Base-by-base conservation (phyloP, 2,113 vertebrate genomes). In the Microtus ochrogaster region DNA sequence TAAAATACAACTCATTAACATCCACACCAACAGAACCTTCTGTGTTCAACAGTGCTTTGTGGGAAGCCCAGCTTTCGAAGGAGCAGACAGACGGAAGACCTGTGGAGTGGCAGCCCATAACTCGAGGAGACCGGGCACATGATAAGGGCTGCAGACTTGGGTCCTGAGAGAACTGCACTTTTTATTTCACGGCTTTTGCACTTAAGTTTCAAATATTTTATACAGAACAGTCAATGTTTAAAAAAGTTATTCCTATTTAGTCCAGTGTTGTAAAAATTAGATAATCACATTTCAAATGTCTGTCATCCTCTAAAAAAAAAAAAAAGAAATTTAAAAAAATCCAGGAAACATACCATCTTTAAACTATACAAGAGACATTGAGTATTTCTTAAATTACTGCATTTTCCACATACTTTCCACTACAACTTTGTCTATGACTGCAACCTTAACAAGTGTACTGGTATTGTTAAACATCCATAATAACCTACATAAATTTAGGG, bases 1-100 rank as follows among this genome's bases (percentile, higher is more conserved):
- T 97, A 98, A 98, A 98, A 98, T 98, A 98, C 98, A 98, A 92
- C 78, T 97, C 86, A 92, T 95, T 9, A 89, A 89, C 83, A 96
- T 84, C 98, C 95, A 97, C 97, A 95, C 94, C 84, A 94, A 65
- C 41, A 97, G 97, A 97, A 96, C 93, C 91, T 78, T 97, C 95
- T 86, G 90, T 73, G 21, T 92, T 97, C 87, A 94, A 92, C 96
- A 92, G 95, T 96, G 97, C 96, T 97, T 98, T 97, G 96, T 97
- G 96, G 96, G 95, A 98, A 95, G 98, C 91, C 92, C 83, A 8
- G 91, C 95, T 97, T 97, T 97, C 93, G 81, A 68, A 49, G 91
- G 91, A 87, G 63, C 61, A 92, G 82, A 94, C 63, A 41, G 61
- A 36, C 7, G 33, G 90, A 96, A 94, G 96, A 79, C 44, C 28